These are phyloP conservation scores for Marcusenius ussheri DNA, from an alignment of 2,113 vertebrate genomes.

Conservation along the genomic window DNA sequence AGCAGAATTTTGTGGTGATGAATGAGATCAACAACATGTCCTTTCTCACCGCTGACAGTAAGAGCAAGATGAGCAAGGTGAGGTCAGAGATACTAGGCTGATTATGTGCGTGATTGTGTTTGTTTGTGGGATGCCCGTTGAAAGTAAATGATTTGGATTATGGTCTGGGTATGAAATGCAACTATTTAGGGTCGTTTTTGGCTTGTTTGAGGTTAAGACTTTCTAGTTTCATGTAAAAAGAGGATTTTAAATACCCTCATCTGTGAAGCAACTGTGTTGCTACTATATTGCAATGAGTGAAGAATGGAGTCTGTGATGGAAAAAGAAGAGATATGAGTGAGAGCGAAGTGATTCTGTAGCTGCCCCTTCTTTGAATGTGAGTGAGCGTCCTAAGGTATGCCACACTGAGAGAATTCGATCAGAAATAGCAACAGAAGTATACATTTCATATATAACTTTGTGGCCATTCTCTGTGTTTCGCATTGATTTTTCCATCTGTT, in stretches of 20 bases:
- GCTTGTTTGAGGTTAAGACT: not conserved
- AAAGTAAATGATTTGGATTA: not conserved
- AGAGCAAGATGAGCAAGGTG: conserved; percentile 96
- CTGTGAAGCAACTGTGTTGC: not conserved
- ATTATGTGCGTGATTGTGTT: not conserved
- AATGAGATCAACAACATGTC: conserved; percentile 98
- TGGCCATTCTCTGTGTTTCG: not conserved
- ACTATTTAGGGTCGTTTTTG: not conserved
- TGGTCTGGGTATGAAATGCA: not conserved
- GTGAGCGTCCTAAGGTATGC: not conserved
- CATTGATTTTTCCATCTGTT: not conserved
- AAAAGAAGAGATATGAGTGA: not conserved
- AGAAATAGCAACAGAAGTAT: not conserved
- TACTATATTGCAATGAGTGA: not conserved
- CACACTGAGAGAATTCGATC: not conserved
- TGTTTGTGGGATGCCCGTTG: not conserved
- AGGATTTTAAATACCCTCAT: not conserved
- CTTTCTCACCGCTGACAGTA: conserved; percentile 89
- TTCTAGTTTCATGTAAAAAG: not conserved
- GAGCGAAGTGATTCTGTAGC: not conserved
- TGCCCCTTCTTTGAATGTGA: not conserved
- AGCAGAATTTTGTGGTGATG: conserved; percentile 93
- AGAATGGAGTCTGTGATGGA: not conserved
- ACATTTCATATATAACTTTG: not conserved
- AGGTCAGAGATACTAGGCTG: conserved; percentile 25